Conservation (phyloP, 1,140 invertebrate species). For the silkworm (Bombyx mori) region ASM3026992v2 NC_085133.1:5437501-5438000, state of each 20-base stretch:
- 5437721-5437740: conserved; percentile 53
- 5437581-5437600: conserved; percentile 37
- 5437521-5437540: conserved; percentile 24
- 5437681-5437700: conserved; percentile 48
- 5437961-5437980: conserved; percentile 31
- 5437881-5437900: conserved; percentile 45
- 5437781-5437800: conserved; percentile 60
- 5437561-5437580: conserved; percentile 30
- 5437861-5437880: conserved; percentile 25
- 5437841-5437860: conserved; percentile 30
- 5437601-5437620: conserved; percentile 42
- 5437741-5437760: conserved; percentile 51
- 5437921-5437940: conserved; percentile 58
- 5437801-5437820: conserved; percentile 63
- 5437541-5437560: conserved; percentile 34
- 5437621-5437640: conserved; percentile 56
- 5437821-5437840: conserved; percentile 43
- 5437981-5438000: conserved; percentile 35
- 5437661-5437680: conserved; percentile 48
- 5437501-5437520: conserved; percentile 41
- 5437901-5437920: conserved; percentile 45
- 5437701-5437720: conserved; percentile 50
- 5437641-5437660: conserved; percentile 60
- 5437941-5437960: conserved; percentile 55
- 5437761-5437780: conserved; percentile 54